Evolutionary conservation across 2,113 vertebrate genomes (phyloP).

Genomic region (Mormyrus lacerda): DNA sequence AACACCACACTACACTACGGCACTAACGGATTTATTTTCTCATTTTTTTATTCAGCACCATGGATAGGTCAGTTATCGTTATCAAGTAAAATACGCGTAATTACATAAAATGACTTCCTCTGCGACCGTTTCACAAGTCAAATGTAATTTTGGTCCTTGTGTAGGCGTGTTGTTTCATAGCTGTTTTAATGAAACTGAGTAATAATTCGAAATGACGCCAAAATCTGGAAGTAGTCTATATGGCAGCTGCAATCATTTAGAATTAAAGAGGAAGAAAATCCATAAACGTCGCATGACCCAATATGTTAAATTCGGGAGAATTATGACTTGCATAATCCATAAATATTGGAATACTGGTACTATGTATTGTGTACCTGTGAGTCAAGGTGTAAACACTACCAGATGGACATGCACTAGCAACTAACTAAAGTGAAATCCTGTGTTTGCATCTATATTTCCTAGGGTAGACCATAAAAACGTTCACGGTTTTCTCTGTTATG

Average conservation of each 20-base stretch:
- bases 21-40: background rate
- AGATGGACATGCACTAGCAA: background rate
- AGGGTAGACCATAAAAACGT: background rate
- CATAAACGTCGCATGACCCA: background rate
- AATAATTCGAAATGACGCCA: background rate
- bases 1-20: background rate
- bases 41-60: constrained; percentile 9
- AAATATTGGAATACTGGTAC: background rate
- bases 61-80: background rate
- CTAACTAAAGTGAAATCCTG: background rate
- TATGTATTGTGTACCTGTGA: background rate
- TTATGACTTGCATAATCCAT: background rate
- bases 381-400: background rate
- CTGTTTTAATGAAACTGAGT: background rate
- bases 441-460: background rate
- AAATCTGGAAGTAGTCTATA: background rate
- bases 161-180: background rate
- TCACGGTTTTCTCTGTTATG: background rate
- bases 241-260: background rate
- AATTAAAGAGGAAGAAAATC: background rate
- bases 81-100: background rate
- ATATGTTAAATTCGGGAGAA: background rate
- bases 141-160: background rate
- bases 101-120: background rate
- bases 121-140: background rate